Conservation (phyloP, 53 echinoderm and acorn worm genomes). For the Hippasteria phrygiana region DNA sequence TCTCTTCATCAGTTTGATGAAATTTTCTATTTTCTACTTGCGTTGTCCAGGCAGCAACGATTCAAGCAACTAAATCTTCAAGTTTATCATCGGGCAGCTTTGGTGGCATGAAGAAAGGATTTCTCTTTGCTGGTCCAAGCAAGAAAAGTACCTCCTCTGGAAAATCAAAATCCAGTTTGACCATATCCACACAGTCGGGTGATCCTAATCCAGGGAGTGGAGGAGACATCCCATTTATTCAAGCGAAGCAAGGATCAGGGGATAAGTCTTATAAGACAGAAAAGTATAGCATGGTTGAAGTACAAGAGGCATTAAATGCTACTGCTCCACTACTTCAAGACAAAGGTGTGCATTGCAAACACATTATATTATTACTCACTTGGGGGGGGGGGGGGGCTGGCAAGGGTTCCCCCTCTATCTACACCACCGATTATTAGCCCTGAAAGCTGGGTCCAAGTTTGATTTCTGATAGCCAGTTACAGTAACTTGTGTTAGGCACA, state of each 20-base stretch:
- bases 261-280: conserved; percentile 29
- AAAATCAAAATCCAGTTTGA: conserved; percentile 42
- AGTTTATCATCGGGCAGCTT: conserved; percentile 55
- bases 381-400: no score
- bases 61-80: background rate
- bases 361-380: background rate
- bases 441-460: no score
- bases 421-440: no score
- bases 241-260: conserved; percentile 70
- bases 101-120: conserved; percentile 94
- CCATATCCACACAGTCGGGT: conserved; percentile 13
- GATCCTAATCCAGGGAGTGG: background rate
- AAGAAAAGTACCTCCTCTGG: conserved; percentile 26
- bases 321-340: conserved; percentile 81
- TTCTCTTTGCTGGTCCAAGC: conserved; percentile 79
- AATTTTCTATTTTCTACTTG: background rate
- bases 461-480: no score
- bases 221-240: conserved; percentile 83
- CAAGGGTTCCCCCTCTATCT: no score
- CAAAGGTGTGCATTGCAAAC: conserved; percentile 66
- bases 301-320: conserved; percentile 85
- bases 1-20: no score
- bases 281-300: conserved; percentile 73
- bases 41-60: background rate
- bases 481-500: no score